Percentiles rank a stretch among this genome's conserved stretches.
Evolutionary conservation across 2,797 vertebrate genomes (phyloP).

Genomic region (Rhinophrynus dorsalis): DNA sequence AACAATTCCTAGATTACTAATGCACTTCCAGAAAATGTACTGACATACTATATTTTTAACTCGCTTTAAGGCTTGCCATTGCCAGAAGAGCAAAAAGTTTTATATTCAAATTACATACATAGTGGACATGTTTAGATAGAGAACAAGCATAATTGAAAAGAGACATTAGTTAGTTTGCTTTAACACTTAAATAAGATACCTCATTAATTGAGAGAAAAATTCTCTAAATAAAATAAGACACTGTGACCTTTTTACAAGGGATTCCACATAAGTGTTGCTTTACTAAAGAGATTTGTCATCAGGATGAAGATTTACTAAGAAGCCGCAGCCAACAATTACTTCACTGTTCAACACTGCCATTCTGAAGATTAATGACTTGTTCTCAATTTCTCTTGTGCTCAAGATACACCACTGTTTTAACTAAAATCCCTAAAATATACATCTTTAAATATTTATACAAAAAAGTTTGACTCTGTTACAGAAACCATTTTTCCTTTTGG

Average conservation of each 20-base stretch:
- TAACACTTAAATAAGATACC: slow-evolving; percentile 34
- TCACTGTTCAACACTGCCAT: slow-evolving; percentile 49
- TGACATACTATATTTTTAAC: too few species aligned
- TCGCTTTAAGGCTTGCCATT: too few species aligned
- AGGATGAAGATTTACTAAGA: slow-evolving; percentile 50
- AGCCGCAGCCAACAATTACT: slow-evolving; percentile 48
- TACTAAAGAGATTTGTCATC: slow-evolving; percentile 51
- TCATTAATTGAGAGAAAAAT: slow-evolving; percentile 35
- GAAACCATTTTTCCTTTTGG: slow-evolving; percentile 25
- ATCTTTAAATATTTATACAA: slow-evolving; percentile 48
- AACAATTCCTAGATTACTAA: too few species aligned
- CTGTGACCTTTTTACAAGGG: slow-evolving; percentile 46
- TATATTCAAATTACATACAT: too few species aligned
- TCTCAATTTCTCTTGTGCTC: slow-evolving; percentile 44
- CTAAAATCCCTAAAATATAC: slow-evolving; percentile 43
- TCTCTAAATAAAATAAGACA: slow-evolving; percentile 43
- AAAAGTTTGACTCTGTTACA: slow-evolving; percentile 37
- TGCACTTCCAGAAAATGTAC: too few species aligned
- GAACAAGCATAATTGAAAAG: slow-evolving; percentile 2
- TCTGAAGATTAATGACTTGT: slow-evolving; percentile 48
- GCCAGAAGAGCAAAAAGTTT: too few species aligned
- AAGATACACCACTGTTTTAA: slow-evolving; percentile 49
- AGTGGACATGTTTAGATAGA: not conserved
- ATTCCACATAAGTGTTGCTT: slow-evolving; percentile 44
- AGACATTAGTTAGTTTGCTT: slow-evolving; percentile 25